These are phyloP conservation scores for Oncorhynchus clarkii DNA, from an alignment of 2,113 vertebrate genomes.

Conservation along the genomic window DNA sequence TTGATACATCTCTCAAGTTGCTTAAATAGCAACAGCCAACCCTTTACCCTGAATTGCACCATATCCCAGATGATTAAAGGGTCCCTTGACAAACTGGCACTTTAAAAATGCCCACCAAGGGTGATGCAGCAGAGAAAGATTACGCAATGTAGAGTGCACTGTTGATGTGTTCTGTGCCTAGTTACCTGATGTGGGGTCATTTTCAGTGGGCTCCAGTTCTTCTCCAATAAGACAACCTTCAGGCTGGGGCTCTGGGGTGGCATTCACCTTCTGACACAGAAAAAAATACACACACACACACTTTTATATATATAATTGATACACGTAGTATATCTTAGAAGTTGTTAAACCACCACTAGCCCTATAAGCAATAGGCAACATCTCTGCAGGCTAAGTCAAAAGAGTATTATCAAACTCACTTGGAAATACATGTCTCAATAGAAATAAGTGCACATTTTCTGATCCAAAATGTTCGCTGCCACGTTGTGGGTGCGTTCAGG, in stretches of 20 bases:
- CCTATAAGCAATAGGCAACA: too few species aligned
- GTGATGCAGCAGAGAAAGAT: too few species aligned
- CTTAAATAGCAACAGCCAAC: background rate
- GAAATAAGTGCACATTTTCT: too few species aligned
- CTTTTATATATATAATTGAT: too few species aligned
- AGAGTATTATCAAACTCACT: too few species aligned
- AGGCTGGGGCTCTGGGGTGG: conserved; percentile 56
- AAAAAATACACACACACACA: background rate
- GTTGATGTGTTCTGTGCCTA: background rate
- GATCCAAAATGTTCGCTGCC: too few species aligned
- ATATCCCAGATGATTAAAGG: conserved; percentile 26
- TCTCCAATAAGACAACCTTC: conserved; percentile 51
- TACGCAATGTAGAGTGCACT: too few species aligned
- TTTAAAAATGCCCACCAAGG: background rate
- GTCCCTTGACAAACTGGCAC: background rate
- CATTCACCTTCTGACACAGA: conserved; percentile 63
- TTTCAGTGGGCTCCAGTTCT: conserved; percentile 38
- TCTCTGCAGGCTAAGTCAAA: too few species aligned
- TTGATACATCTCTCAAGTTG: background rate
- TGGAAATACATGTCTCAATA: too few species aligned
- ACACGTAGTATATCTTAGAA: too few species aligned
- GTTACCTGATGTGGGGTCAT: conserved; percentile 52
- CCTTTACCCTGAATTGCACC: background rate
- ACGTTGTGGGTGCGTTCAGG: too few species aligned
- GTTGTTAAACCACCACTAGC: too few species aligned